Evolutionary conservation across 2,113 vertebrate species (phyloP).

Genomic region (Aramus guarauna): DNA sequence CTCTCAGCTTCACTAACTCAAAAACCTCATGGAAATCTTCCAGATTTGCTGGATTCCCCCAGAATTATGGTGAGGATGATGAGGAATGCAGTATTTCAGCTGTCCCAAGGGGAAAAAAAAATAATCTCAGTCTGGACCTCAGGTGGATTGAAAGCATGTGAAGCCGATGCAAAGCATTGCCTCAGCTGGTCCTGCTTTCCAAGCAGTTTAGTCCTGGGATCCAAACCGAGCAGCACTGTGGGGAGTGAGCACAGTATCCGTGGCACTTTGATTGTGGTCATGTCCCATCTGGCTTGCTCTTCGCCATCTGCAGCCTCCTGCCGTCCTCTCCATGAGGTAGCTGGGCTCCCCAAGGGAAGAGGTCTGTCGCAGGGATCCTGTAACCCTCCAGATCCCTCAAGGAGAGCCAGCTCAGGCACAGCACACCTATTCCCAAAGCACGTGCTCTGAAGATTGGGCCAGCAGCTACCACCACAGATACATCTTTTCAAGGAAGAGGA

Average conservation of each 20-base stretch:
- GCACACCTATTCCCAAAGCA: neutral
- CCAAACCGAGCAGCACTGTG: neutral
- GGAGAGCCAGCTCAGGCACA: neutral
- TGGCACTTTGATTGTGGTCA: neutral
- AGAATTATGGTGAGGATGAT: neutral
- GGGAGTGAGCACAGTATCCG: neutral
- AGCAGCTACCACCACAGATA: neutral
- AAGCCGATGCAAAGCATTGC: neutral
- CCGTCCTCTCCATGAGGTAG: neutral
- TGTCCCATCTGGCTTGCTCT: neutral
- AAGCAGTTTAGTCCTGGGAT: neutral
- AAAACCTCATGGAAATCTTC: neutral
- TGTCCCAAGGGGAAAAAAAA: neutral
- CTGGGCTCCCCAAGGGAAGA: fast-evolving
- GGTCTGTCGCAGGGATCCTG: neutral
- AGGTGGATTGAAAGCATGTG: neutral
- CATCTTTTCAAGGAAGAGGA: neutral
- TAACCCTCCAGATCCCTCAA: neutral
- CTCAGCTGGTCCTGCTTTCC: neutral
- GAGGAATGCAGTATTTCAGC: neutral
- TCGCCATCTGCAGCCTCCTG: neutral
- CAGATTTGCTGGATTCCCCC: neutral
- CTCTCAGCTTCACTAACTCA: neutral
- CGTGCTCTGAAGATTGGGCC: neutral
- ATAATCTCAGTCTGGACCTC: neutral